These are phyloP conservation scores for Centropristis striata DNA, from an alignment of 2,113 vertebrate genomes.

Conservation along the genomic window DNA sequence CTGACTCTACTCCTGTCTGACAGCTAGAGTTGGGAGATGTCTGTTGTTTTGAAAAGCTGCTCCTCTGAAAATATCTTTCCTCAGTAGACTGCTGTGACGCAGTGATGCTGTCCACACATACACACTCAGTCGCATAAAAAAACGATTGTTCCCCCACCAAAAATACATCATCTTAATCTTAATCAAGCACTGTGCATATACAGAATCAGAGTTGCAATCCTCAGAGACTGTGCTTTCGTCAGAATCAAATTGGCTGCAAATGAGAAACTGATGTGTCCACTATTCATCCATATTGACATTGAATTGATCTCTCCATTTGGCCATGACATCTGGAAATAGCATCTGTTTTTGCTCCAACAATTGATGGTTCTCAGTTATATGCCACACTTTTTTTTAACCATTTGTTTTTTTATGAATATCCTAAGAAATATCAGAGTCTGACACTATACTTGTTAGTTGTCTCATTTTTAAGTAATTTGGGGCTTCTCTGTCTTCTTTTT, in stretches of 20 bases:
- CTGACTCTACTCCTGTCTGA: conserved; percentile 67
- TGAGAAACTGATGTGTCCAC: neutral
- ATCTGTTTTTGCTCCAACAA: neutral
- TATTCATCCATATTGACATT: conserved; percentile 15
- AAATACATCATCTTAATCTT: conserved; percentile 46
- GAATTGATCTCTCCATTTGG: conserved; percentile 7
- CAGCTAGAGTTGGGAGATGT: conserved; percentile 69
- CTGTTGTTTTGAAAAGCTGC: conserved; percentile 69
- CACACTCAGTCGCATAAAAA: conserved; percentile 28
- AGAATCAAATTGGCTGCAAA: conserved; percentile 36
- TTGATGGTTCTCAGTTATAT: neutral
- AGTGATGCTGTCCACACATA: conserved; percentile 47
- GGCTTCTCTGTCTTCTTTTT: neutral
- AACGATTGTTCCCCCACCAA: conserved; percentile 24
- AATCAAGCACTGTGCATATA: conserved; percentile 10
- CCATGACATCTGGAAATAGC: neutral
- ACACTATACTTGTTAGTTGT: neutral
- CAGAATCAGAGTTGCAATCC: conserved; percentile 8
- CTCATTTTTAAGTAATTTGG: neutral
- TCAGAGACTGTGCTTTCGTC: conserved; percentile 20
- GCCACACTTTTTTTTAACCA: too few relatives aligned
- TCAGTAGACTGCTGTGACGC: conserved; percentile 39
- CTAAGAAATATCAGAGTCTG: neutral
- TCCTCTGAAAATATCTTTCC: conserved; percentile 58
- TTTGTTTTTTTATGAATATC: neutral